Percentiles rank a stretch among this genome's conserved stretches.
phyloP scores from a whole-genome alignment of 2,797 vertebrate species.

The Ispidina lecontei region DNA sequence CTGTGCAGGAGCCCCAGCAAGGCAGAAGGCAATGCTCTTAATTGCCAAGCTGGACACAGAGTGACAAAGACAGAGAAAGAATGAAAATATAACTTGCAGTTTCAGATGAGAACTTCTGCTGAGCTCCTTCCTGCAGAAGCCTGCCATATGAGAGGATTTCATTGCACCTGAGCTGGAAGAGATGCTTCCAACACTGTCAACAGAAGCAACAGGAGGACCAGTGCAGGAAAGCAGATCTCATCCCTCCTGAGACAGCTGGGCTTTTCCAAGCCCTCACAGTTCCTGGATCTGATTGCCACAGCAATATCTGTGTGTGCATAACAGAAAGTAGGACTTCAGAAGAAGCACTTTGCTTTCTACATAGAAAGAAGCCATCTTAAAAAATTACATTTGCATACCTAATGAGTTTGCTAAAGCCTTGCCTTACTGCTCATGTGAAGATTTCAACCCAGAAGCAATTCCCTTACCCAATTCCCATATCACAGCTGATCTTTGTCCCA shows the following conservation, averaged over 20 bases:
- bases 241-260: not conserved
- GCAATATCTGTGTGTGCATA: not conserved
- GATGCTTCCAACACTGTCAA: not conserved
- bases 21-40: not conserved
- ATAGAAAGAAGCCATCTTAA: not conserved
- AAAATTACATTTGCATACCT: not conserved
- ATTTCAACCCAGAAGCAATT: not conserved
- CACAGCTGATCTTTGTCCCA: not conserved
- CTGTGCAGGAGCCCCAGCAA: not conserved
- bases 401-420: not conserved
- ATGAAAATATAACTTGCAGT: not conserved
- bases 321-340: fast-evolving
- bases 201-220: not conserved
- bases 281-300: not conserved
- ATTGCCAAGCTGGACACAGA: not conserved
- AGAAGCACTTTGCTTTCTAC: not conserved
- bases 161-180: not conserved
- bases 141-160: not conserved
- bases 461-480: not conserved
- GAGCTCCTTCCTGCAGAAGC: not conserved
- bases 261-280: not conserved
- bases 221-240: not conserved
- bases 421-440: not conserved
- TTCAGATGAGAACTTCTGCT: not conserved
- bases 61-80: not conserved